These are phyloP conservation scores for Anhinga anhinga DNA, from an alignment of 2,113 vertebrate species.

Conservation along the genomic window DNA sequence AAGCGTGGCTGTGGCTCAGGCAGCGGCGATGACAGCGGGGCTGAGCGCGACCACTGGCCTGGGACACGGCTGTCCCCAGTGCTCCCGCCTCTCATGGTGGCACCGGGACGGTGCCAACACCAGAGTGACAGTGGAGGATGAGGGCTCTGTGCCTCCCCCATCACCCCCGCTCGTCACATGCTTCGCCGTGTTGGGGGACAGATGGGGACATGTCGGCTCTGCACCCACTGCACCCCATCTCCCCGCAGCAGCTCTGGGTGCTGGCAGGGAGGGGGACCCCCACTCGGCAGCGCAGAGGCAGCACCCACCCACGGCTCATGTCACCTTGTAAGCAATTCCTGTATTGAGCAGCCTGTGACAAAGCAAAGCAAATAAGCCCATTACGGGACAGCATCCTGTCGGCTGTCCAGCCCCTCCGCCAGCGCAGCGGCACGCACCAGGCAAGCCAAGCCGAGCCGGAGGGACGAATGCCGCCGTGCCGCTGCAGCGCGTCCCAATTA, in stretches of 20 bases:
- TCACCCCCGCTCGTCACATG: accelerated
- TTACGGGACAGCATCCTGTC: not conserved
- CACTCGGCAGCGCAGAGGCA: accelerated
- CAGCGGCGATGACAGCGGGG: not conserved
- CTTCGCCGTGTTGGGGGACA: not conserved
- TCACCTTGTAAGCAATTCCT: not conserved
- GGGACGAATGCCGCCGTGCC: not conserved
- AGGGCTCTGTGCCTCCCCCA: not conserved
- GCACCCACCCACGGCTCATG: not conserved
- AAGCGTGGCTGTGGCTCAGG: not conserved
- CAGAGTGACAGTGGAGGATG: accelerated
- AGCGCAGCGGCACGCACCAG: not conserved
- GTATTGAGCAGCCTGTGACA: not conserved
- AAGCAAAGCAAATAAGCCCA: constrained; percentile 14
- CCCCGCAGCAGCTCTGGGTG: not conserved
- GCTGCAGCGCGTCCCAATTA: not conserved
- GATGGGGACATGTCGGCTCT: accelerated
- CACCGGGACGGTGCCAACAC: not conserved
- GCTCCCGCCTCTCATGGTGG: not conserved
- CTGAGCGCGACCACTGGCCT: not conserved
- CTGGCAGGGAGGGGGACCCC: not conserved
- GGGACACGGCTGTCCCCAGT: not conserved
- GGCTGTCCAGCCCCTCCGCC: not conserved
- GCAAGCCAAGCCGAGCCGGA: not conserved
- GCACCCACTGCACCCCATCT: accelerated